Percentiles rank a stretch among this genome's conserved stretches.
phyloP scores from a whole-genome alignment of 2,797 vertebrate species.

The Lerista edwardsae region DNA sequence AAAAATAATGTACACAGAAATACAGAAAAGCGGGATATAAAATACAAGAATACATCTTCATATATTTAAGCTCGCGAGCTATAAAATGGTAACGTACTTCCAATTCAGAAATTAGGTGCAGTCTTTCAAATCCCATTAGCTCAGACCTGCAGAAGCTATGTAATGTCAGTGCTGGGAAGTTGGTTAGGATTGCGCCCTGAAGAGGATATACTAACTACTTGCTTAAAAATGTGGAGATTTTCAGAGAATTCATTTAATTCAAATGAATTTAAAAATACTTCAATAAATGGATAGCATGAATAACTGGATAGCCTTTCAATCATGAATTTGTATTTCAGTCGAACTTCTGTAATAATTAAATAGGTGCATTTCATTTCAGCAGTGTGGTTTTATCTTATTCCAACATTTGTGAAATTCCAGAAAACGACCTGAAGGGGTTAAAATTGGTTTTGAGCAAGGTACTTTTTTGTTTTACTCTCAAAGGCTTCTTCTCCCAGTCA shows the following conservation, averaged over 20 bases:
- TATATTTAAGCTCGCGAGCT: conserved; percentile 13
- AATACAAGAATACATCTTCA: neutral
- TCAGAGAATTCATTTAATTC: neutral
- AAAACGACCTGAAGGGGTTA: conserved; percentile 19
- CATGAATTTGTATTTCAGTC: conserved; percentile 1
- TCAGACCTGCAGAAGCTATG: neutral
- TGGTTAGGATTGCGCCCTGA: too few species aligned
- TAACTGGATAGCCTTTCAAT: too few species aligned
- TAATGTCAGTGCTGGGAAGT: too few species aligned
- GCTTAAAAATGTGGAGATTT: neutral
- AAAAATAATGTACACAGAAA: too few species aligned
- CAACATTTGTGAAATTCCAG: conserved; percentile 21
- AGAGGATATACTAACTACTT: neutral
- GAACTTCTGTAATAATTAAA: conserved; percentile 7
- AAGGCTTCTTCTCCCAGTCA: neutral
- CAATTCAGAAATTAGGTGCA: neutral
- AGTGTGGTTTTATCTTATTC: conserved; percentile 29
- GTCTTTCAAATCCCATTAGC: neutral
- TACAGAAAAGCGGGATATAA: too few species aligned
- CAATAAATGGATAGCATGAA: conserved; percentile 18
- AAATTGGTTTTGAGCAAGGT: conserved; percentile 36
- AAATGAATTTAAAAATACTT: neutral
- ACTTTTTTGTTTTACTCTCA: conserved; percentile 23
- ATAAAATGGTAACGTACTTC: neutral
- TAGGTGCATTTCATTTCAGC: neutral